phyloP scores from a whole-genome alignment of 2,797 vertebrate genomes.

The Lepus townsendii region DNA sequence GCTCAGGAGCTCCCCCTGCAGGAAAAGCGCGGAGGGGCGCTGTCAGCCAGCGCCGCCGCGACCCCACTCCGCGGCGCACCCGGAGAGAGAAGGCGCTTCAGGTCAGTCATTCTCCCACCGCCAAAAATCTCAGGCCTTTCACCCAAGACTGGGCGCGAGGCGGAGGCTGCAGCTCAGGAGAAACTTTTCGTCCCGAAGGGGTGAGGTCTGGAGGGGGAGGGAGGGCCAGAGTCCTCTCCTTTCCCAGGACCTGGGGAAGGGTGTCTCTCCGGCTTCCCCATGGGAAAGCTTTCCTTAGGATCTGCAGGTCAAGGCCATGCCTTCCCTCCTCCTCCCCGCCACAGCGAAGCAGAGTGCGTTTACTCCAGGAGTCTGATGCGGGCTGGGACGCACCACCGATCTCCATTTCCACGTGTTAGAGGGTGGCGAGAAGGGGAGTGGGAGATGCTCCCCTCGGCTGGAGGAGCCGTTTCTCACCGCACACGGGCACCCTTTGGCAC shows the following conservation, averaged over 20 bases:
- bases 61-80: background rate
- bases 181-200: slow-evolving; percentile 48
- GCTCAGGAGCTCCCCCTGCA: slow-evolving; percentile 92
- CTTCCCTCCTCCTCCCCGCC: background rate
- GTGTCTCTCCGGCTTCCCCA: background rate
- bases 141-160: slow-evolving; percentile 4
- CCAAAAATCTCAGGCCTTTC: slow-evolving; percentile 45
- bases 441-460: background rate
- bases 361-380: slow-evolving; percentile 12
- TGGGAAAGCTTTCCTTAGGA: background rate
- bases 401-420: background rate
- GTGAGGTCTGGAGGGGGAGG: background rate
- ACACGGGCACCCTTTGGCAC: background rate
- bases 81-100: background rate
- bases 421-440: background rate
- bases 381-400: background rate
- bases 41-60: slow-evolving; percentile 13
- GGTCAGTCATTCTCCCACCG: slow-evolving; percentile 5
- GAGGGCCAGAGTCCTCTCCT: background rate
- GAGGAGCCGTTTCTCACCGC: slow-evolving; percentile 41
- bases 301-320: background rate
- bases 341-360: background rate
- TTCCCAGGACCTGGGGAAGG: slow-evolving; percentile 12
- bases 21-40: slow-evolving; percentile 59
- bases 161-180: slow-evolving; percentile 24